Evolutionary conservation across 2,888 invertebrate species (phyloP).

Genomic region (Cataglyphis albicans): DNA sequence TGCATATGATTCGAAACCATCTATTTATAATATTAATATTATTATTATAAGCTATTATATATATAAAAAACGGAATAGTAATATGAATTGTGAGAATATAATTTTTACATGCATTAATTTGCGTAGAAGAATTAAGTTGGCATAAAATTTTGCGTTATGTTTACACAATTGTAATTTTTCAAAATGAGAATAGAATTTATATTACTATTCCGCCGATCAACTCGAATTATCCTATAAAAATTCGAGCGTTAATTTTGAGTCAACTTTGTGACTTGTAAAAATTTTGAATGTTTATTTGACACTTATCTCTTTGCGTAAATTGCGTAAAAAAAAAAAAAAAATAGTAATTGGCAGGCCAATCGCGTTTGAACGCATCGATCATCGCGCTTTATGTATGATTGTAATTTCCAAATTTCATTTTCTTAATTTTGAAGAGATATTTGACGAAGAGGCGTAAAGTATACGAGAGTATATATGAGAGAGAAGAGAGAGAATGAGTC

Average conservation of each 20-base stretch:
- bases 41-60: constrained; percentile 14
- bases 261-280: constrained; percentile 1
- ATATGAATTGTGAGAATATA: neutral
- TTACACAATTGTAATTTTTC: constrained; percentile 7
- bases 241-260: neutral
- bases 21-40: constrained; percentile 27
- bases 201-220: neutral
- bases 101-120: constrained; percentile 13
- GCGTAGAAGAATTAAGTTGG: neutral
- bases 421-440: constrained; percentile 7
- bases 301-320: constrained; percentile 18
- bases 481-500: constrained; percentile 5
- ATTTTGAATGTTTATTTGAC: constrained; percentile 26
- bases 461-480: neutral
- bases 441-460: neutral
- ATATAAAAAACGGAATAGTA: neutral
- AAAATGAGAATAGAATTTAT: neutral
- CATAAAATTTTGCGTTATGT: neutral
- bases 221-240: neutral
- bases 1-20: neutral
- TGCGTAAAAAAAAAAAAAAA: neutral
- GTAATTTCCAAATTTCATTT: neutral
- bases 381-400: neutral
- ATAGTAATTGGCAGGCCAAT: neutral
- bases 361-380: constrained; percentile 11